Evolutionary conservation across 2,888 invertebrate species (phyloP).

Genomic region (Eilema depressum): DNA sequence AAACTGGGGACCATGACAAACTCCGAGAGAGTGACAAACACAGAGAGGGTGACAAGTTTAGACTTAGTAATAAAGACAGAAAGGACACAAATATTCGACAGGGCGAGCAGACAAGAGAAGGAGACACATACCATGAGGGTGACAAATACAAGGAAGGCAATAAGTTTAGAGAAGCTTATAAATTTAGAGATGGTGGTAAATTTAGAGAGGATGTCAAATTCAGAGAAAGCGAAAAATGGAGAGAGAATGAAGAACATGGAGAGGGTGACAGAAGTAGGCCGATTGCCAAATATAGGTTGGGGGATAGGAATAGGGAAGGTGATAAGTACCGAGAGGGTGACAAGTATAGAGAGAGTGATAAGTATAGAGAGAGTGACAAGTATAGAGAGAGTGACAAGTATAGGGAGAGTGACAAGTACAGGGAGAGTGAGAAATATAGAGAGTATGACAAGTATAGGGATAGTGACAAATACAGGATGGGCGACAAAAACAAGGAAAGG

Average conservation of each 20-base stretch:
- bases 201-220: conserved; percentile 7
- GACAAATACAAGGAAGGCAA: neutral
- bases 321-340: conserved; percentile 2
- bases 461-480: conserved; percentile 17
- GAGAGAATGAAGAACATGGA: neutral
- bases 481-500: neutral
- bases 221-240: neutral
- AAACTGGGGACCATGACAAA: neutral
- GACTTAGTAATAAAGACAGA: neutral
- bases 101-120: neutral
- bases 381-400: conserved; percentile 16
- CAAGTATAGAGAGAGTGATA: conserved; percentile 2
- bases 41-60: conserved; percentile 5
- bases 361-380: conserved; percentile 1
- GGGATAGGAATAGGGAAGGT: conserved; percentile 7
- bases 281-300: neutral
- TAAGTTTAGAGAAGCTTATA: neutral
- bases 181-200: conserved; percentile 9
- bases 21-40: neutral
- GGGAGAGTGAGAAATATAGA: conserved; percentile 6
- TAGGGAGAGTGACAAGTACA: conserved; percentile 1
- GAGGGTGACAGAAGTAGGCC: conserved; percentile 19
- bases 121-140: neutral
- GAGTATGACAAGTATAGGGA: conserved; percentile 8
- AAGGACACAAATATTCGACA: neutral